phyloP scores from a whole-genome alignment of 2,797 vertebrate genomes.

The Orestias chungarensis region DNA sequence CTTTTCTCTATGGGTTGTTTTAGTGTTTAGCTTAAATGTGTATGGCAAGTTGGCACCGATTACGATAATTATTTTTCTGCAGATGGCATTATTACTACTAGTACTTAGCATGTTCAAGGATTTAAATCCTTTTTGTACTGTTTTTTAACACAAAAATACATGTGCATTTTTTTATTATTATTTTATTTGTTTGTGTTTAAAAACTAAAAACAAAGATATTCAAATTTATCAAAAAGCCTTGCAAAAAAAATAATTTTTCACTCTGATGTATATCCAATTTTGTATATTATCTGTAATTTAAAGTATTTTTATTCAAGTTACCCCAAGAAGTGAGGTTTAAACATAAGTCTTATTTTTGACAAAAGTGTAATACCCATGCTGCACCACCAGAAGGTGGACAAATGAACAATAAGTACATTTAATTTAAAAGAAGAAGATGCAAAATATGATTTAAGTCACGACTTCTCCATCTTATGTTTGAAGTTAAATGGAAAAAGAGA shows the following conservation, averaged over 20 bases:
- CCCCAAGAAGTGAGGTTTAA: no score
- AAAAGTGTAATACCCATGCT: background rate
- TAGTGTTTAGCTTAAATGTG: no score
- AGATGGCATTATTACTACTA: no score
- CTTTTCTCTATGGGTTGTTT: no score
- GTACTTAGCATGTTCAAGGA: no score
- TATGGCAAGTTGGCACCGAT: no score
- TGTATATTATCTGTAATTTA: background rate
- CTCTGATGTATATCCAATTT: no score
- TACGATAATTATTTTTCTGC: no score
- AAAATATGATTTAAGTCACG: background rate
- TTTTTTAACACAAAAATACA: no score
- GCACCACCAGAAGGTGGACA: background rate
- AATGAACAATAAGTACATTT: background rate
- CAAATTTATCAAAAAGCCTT: background rate
- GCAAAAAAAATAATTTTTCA: background rate
- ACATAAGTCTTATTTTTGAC: no score
- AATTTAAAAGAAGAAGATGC: background rate
- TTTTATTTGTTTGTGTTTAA: no score
- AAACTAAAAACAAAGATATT: background rate
- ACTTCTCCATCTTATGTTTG: background rate
- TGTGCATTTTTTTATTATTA: background rate
- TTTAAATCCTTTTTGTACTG: no score
- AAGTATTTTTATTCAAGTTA: background rate
- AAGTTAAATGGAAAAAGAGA: background rate